Percentiles rank a stretch among this genome's conserved stretches.
phyloP scores from a whole-genome alignment of 2,797 vertebrate species.

The Dallia pectoralis region DNA sequence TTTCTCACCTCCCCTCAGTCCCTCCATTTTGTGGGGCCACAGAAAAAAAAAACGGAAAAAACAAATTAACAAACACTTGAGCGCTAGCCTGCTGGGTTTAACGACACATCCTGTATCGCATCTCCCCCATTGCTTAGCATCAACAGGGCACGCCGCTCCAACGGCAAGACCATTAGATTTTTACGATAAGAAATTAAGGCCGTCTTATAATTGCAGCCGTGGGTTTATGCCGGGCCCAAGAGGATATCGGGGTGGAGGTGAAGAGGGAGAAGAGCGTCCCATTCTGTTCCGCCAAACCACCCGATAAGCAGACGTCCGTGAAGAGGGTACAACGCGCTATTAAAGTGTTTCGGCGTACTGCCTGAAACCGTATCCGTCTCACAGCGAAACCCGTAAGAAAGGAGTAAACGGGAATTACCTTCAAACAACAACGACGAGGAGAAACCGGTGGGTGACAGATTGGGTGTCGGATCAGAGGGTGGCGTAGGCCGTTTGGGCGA shows the following conservation, averaged over 20 bases:
- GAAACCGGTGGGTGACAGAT: not conserved
- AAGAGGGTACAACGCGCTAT: not conserved
- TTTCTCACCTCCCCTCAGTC: constrained; percentile 24
- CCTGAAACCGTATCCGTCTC: not conserved
- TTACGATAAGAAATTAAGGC: constrained; percentile 58
- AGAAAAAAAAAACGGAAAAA: no score
- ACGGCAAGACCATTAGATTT: constrained; percentile 50
- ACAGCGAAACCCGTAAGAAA: not conserved
- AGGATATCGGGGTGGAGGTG: constrained; percentile 33
- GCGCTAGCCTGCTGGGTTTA: constrained; percentile 50
- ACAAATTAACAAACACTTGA: constrained; percentile 48
- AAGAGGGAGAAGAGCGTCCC: constrained; percentile 31
- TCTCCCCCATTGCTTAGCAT: constrained; percentile 41
- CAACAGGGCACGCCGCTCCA: constrained; percentile 43
- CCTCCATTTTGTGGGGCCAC: constrained; percentile 29
- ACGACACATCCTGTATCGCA: constrained; percentile 40
- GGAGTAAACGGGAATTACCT: not conserved
- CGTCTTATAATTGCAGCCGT: constrained; percentile 45
- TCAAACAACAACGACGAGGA: not conserved
- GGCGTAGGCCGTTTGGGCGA: not conserved
- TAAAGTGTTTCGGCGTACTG: not conserved
- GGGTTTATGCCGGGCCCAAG: constrained; percentile 42
- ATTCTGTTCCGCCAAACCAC: not conserved
- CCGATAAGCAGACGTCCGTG: not conserved
- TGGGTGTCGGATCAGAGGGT: not conserved